Percentiles rank a stretch among this genome's conserved stretches.
Conservation (phyloP, 2,888 invertebrate species). For the Drosophila kokeensis region DNA sequence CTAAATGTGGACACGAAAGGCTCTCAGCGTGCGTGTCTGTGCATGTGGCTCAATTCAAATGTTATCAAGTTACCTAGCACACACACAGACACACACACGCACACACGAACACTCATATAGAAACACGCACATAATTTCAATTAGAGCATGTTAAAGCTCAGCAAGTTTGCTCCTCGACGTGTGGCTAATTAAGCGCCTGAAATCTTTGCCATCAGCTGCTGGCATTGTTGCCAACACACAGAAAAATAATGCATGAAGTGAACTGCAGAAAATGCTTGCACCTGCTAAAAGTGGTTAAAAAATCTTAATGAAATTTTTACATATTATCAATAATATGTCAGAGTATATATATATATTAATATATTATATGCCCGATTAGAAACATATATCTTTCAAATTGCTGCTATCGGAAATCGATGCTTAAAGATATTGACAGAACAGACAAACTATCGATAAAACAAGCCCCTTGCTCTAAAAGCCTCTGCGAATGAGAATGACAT, state of each 20-base stretch:
- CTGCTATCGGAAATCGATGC: too few species aligned
- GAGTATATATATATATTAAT: too few species aligned
- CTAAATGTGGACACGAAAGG: background rate
- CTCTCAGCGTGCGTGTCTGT: constrained; percentile 40
- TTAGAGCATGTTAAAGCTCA: constrained; percentile 55
- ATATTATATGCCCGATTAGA: too few species aligned
- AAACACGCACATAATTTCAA: constrained; percentile 60
- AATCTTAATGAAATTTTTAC: background rate
- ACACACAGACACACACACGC: constrained; percentile 12
- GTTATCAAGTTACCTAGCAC: constrained; percentile 37
- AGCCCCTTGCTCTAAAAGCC: too few species aligned
- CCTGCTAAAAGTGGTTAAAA: background rate
- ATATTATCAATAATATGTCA: background rate
- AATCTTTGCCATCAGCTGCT: constrained; percentile 41
- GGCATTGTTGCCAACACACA: background rate
- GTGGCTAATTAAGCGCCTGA: constrained; percentile 67
- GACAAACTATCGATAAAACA: too few species aligned
- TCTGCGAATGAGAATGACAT: background rate
- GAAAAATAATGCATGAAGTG: background rate
- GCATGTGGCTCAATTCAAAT: constrained; percentile 60
- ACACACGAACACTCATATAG: constrained; percentile 14
- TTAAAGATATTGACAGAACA: too few species aligned
- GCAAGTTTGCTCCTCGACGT: constrained; percentile 41
- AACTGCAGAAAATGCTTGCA: background rate
- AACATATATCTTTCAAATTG: too few species aligned